These are phyloP conservation scores for Romanogobio albipinnatus DNA, from an alignment of 2,113 vertebrate species.

Conservation along the genomic window DNA sequence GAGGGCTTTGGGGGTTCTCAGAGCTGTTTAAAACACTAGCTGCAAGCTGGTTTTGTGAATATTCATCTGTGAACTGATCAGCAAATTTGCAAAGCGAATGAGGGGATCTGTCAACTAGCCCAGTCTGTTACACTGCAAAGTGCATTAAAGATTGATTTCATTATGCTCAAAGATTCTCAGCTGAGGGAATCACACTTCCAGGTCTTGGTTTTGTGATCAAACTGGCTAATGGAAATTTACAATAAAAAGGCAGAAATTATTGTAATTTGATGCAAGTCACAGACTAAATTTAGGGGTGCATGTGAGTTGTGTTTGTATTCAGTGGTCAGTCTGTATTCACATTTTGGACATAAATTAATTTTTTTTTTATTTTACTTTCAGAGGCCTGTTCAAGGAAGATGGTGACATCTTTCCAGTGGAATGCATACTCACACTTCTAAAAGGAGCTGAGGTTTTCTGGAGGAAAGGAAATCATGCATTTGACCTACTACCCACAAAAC, in stretches of 20 bases:
- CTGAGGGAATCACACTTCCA: neutral
- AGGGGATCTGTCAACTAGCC: slow-evolving; percentile 29
- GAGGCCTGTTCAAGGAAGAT: slow-evolving; percentile 64
- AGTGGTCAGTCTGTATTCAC: no score
- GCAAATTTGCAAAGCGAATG: slow-evolving; percentile 42
- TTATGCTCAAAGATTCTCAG: slow-evolving; percentile 24
- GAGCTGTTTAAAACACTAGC: slow-evolving; percentile 34
- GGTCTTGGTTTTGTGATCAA: slow-evolving; percentile 9
- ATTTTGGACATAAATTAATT: slow-evolving; percentile 30
- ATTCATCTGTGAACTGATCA: slow-evolving; percentile 46
- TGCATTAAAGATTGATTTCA: slow-evolving; percentile 36
- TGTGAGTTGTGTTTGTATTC: neutral
- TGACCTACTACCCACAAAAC: slow-evolving; percentile 60
- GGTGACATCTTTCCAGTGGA: slow-evolving; percentile 66
- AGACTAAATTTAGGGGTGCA: no score
- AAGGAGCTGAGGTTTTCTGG: slow-evolving; percentile 69
- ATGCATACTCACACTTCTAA: slow-evolving; percentile 63
- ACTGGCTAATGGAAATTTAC: slow-evolving; percentile 6
- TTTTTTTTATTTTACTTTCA: slow-evolving; percentile 54
- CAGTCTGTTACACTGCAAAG: slow-evolving; percentile 41
- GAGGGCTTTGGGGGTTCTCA: slow-evolving; percentile 6
- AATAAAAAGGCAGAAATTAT: neutral
- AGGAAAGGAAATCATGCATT: slow-evolving; percentile 63
- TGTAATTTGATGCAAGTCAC: slow-evolving; percentile 4
- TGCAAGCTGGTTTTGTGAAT: slow-evolving; percentile 31